Conservation (phyloP, 2,888 invertebrate species). For the Diplolepis rosae region DNA sequence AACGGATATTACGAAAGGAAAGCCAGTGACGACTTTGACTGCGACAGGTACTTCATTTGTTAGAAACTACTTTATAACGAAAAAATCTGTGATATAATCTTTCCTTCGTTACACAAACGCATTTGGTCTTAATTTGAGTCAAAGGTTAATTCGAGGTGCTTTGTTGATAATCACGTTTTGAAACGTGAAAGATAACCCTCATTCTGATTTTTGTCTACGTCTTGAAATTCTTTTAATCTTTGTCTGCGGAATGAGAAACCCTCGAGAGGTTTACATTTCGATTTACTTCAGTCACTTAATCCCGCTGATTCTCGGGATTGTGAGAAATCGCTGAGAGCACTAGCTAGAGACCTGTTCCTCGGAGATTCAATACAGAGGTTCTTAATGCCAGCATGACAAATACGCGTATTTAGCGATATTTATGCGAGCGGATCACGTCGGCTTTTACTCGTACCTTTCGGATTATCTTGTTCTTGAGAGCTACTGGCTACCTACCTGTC, state of each 20-base stretch:
- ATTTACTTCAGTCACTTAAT: constrained; percentile 54
- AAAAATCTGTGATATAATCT: neutral
- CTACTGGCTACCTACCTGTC: constrained; percentile 36
- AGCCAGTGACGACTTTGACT: neutral
- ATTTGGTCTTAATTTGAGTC: neutral
- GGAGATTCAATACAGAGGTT: constrained; percentile 46
- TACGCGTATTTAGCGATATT: constrained; percentile 67
- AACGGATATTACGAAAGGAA: neutral
- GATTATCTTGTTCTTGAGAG: constrained; percentile 64
- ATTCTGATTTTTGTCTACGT: neutral
- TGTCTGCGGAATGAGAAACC: constrained; percentile 20
- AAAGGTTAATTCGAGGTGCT: neutral
- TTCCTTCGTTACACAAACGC: neutral
- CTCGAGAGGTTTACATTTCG: constrained; percentile 44
- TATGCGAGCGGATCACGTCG: constrained; percentile 69
- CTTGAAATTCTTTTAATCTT: neutral
- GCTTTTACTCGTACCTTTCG: constrained; percentile 62
- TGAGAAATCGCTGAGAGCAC: constrained; percentile 62
- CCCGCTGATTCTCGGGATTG: constrained; percentile 61
- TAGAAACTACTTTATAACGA: neutral
- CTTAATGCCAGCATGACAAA: constrained; percentile 66
- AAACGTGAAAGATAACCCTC: constrained; percentile 6
- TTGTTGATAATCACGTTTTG: constrained; percentile 11
- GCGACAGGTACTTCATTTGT: neutral
- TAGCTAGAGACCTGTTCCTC: constrained; percentile 42